Conservation (phyloP, 2,113 vertebrate genomes). For the Rhombomys opimus region DNA sequence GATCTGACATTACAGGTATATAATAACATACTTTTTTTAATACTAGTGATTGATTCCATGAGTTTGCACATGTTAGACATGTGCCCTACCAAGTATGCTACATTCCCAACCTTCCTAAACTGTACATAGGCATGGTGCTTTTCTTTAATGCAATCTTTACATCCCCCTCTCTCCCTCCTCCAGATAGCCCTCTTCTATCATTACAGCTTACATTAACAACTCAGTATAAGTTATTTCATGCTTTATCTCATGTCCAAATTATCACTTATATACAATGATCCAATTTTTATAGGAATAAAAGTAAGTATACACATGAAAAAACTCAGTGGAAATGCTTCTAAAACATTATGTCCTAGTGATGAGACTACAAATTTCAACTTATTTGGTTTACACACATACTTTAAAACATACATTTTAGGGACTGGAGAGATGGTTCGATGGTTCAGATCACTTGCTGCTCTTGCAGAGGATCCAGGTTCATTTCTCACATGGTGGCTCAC, state of each 20-base stretch:
- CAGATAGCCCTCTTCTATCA: not conserved
- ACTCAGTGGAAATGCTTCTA: not conserved
- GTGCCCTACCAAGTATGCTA: not conserved
- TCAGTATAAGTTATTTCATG: not conserved
- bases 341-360: not conserved
- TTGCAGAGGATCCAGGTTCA: not conserved
- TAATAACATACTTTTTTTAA: not conserved
- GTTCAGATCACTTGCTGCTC: not conserved
- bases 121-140: not conserved
- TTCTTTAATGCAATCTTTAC: not conserved
- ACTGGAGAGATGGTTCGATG: not conserved
- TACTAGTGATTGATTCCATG: not conserved
- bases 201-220: not conserved
- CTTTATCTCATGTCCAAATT: slow-evolving; percentile 27
- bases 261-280: not conserved
- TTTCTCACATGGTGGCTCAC: not conserved
- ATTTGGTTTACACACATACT: not conserved
- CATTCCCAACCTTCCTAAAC: not conserved
- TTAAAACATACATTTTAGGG: not conserved
- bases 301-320: not conserved
- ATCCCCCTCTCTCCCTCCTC: not conserved
- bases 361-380: not conserved
- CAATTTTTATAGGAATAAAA: not conserved
- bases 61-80: not conserved
- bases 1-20: not conserved